Evolutionary conservation across 2,113 vertebrate species (phyloP).

Genomic region (Sebastes fasciatus): DNA sequence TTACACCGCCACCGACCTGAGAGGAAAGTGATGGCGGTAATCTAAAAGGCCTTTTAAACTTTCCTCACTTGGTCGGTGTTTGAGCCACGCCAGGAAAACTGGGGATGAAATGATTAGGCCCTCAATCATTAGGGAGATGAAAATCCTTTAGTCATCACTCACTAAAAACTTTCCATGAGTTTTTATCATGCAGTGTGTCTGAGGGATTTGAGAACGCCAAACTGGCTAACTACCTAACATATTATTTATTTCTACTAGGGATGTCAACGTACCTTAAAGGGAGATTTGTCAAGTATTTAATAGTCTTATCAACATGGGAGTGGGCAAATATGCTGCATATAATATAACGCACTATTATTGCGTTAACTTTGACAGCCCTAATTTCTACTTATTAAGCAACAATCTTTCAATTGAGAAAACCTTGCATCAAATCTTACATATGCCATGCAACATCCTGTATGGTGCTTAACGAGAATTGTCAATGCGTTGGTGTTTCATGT

Average conservation of each 20-base stretch:
- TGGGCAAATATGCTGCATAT: too few relatives aligned
- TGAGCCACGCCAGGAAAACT: slow-evolving; percentile 41
- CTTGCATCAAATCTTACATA: neutral
- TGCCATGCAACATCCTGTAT: slow-evolving; percentile 18
- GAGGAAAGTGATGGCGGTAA: slow-evolving; percentile 4
- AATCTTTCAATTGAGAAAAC: neutral
- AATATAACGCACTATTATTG: too few relatives aligned
- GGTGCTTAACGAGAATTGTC: slow-evolving; percentile 5
- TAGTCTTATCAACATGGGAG: too few relatives aligned
- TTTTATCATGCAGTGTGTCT: slow-evolving; percentile 1
- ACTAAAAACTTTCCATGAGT: slow-evolving; percentile 12
- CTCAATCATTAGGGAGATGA: slow-evolving; percentile 28
- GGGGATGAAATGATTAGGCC: slow-evolving; percentile 38
- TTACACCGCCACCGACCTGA: neutral
- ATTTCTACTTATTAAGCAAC: neutral
- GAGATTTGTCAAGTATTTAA: too few relatives aligned
- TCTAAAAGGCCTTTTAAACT: slow-evolving; percentile 37
- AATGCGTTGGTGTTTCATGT: slow-evolving; percentile 2
- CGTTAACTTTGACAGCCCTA: too few relatives aligned
- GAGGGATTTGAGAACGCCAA: neutral
- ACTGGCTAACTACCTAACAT: neutral
- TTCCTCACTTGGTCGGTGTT: slow-evolving; percentile 3
- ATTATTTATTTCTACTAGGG: neutral
- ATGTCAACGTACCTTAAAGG: too few relatives aligned
- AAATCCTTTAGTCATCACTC: slow-evolving; percentile 40